These are phyloP conservation scores for Cryptops parisi DNA, from an alignment of 2,888 invertebrate genomes.

Conservation along the genomic window DNA sequence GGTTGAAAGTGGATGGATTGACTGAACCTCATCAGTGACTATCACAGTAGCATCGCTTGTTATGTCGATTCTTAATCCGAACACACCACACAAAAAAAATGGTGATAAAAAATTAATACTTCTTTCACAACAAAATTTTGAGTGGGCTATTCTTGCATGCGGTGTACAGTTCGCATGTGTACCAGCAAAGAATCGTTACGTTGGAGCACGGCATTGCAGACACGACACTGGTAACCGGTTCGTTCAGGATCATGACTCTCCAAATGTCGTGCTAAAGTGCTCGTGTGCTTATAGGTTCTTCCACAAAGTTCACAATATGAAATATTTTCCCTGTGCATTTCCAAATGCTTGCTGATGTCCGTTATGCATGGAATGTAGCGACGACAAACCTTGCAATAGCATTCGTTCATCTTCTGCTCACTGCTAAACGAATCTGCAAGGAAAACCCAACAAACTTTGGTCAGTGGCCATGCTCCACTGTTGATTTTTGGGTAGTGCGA, in stretches of 20 bases:
- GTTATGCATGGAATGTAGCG: not conserved
- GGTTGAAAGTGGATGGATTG: too few relatives aligned
- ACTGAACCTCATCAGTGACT: too few relatives aligned
- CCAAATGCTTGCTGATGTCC: not conserved
- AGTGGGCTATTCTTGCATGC: too few relatives aligned
- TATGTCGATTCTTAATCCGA: too few relatives aligned
- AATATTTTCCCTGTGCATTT: not conserved
- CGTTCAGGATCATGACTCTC: not conserved
- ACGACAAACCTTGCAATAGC: not conserved
- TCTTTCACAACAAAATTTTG: too few relatives aligned
- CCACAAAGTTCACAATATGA: slow-evolving; percentile 4
- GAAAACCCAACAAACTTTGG: too few relatives aligned
- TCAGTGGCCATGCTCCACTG: too few relatives aligned
- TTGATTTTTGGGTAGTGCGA: too few relatives aligned
- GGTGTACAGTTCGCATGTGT: not conserved
- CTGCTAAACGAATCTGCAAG: not conserved
- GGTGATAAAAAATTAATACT: too few relatives aligned
- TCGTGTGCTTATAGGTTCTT: slow-evolving; percentile 6
- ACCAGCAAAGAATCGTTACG: not conserved
- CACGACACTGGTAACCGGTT: not conserved
- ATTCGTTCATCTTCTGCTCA: not conserved
- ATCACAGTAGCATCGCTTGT: too few relatives aligned
- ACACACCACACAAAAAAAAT: too few relatives aligned
- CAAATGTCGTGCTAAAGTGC: slow-evolving; percentile 4
- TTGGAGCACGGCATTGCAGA: not conserved